Evolutionary conservation across 1,140 invertebrate species (phyloP).

Genomic region (Drosophila pectinifera): DNA sequence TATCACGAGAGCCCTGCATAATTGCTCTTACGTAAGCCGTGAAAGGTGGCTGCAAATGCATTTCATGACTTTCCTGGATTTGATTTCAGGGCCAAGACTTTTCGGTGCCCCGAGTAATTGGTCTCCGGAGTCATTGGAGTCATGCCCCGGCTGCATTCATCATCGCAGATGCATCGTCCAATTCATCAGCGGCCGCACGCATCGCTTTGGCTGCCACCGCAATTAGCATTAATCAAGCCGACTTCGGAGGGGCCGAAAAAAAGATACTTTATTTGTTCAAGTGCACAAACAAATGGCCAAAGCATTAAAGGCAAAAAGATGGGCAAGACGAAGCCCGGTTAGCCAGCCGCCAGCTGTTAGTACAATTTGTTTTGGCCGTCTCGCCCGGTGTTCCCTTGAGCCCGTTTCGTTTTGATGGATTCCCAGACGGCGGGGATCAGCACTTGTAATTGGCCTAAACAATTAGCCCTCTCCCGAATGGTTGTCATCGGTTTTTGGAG

Average conservation of each 20-base stretch:
- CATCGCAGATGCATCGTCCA: slow-evolving; percentile 24
- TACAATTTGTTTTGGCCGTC: slow-evolving; percentile 51
- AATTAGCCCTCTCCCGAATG: slow-evolving; percentile 55
- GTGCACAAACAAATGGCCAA: slow-evolving; percentile 33
- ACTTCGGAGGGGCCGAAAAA: slow-evolving; percentile 30
- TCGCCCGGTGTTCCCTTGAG: slow-evolving; percentile 56
- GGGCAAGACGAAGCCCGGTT: slow-evolving; percentile 21
- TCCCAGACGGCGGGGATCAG: slow-evolving; percentile 26
- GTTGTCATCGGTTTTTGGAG: slow-evolving; percentile 43
- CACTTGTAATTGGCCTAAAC: slow-evolving; percentile 48
- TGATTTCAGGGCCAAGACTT: slow-evolving; percentile 43
- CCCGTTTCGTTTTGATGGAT: slow-evolving; percentile 72
- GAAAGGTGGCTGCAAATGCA: slow-evolving; percentile 37
- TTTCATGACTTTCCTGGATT: slow-evolving; percentile 37
- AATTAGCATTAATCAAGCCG: slow-evolving; percentile 78
- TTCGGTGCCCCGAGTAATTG: slow-evolving; percentile 39
- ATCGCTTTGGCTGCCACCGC: slow-evolving; percentile 35
- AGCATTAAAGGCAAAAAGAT: slow-evolving; percentile 31
- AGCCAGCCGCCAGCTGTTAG: slow-evolving; percentile 34
- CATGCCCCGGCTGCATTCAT: slow-evolving; percentile 25
- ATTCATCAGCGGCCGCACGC: slow-evolving; percentile 55
- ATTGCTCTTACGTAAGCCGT: slow-evolving; percentile 43
- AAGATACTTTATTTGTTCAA: slow-evolving; percentile 41
- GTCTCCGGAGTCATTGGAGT: slow-evolving; percentile 25
- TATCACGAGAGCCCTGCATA: slow-evolving; percentile 29